Percentiles rank a stretch among this genome's conserved stretches.
Conservation (phyloP, 2,888 invertebrate species). For the Stramonita haemastoma region DNA sequence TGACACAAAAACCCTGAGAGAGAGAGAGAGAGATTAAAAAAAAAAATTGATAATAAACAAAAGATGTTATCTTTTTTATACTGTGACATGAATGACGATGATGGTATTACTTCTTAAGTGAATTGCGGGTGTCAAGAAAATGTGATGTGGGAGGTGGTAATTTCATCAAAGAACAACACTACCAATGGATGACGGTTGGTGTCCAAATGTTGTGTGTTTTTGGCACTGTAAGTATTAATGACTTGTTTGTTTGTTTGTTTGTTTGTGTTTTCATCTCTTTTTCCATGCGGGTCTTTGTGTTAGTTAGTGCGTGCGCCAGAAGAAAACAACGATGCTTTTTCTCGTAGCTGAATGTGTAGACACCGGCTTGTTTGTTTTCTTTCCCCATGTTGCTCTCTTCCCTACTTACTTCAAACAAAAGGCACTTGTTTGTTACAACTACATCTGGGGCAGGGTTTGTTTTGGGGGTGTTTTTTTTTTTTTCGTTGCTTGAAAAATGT, state of each 20-base stretch:
- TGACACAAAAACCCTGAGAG: neutral
- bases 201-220: neutral
- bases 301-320: neutral
- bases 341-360: neutral
- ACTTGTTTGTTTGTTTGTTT: neutral
- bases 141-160: neutral
- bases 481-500: too few species aligned
- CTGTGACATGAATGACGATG: neutral
- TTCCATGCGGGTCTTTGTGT: conserved; percentile 24
- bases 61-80: conserved; percentile 21
- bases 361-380: neutral
- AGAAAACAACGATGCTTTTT: conserved; percentile 6
- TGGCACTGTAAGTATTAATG: neutral
- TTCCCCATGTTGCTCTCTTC: neutral
- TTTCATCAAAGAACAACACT: neutral
- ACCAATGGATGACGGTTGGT: neutral
- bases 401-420: too few species aligned
- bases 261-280: neutral
- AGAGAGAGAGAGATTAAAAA: neutral
- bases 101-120: neutral
- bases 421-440: too few species aligned
- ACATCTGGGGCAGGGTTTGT: too few species aligned
- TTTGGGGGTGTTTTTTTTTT: too few species aligned
- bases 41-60: neutral
- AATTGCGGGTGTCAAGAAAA: neutral